Conservation (phyloP, 2,113 vertebrate species). For the Chroicocephalus ridibundus region DNA sequence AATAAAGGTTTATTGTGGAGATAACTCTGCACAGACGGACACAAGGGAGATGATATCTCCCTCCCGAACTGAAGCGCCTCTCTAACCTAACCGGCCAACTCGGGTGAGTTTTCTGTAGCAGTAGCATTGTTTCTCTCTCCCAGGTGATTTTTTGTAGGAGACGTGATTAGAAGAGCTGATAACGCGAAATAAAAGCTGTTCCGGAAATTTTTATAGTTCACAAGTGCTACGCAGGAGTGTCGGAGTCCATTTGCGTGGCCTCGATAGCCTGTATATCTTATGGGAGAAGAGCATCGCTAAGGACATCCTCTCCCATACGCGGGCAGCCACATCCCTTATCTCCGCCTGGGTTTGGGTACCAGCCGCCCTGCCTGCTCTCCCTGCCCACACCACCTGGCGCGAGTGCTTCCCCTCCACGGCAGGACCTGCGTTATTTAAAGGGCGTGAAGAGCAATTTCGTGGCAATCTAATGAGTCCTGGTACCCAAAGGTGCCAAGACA, state of each 20-base stretch:
- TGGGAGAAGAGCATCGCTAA: background rate
- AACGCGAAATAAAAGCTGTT: background rate
- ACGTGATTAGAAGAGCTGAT: background rate
- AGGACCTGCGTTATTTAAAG: background rate
- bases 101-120: background rate
- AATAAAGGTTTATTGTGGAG: background rate
- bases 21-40: background rate
- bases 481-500: fast-evolving
- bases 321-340: background rate
- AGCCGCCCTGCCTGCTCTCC: fast-evolving
- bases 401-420: no score
- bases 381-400: background rate
- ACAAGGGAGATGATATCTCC: background rate
- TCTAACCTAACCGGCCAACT: background rate
- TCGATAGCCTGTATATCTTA: background rate
- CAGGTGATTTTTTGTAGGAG: background rate
- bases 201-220: background rate
- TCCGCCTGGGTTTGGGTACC: fast-evolving
- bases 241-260: background rate
- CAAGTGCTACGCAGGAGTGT: background rate
- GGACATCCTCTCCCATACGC: background rate
- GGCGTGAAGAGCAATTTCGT: background rate
- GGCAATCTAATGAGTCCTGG: background rate
- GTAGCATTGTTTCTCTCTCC: background rate
- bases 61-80: background rate